These are phyloP conservation scores for Polyergus mexicanus DNA, from an alignment of 1,140 invertebrate genomes.

Conservation along the genomic window DNA sequence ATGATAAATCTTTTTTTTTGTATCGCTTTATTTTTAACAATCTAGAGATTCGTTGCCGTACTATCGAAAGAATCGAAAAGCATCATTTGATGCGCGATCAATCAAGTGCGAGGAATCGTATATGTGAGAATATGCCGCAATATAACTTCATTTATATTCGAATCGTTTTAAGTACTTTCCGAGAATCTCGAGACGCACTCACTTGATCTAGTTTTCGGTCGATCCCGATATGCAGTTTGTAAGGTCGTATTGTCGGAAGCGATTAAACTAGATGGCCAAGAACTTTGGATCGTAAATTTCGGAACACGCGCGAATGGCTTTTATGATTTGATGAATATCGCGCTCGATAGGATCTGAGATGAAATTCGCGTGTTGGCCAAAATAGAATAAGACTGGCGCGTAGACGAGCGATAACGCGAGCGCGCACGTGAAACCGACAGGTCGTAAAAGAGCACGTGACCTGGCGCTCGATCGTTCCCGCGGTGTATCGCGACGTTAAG, in stretches of 20 bases:
- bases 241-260: background rate
- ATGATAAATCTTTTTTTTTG: constrained; percentile 14
- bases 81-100: background rate
- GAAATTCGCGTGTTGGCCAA: background rate
- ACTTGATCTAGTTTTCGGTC: background rate
- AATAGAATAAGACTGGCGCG: constrained; percentile 33
- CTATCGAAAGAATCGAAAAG: background rate
- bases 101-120: background rate
- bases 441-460: constrained; percentile 53
- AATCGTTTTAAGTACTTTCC: constrained; percentile 31
- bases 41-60: background rate
- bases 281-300: constrained; percentile 39
- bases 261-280: constrained; percentile 13
- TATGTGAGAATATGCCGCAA: background rate
- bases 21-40: background rate
- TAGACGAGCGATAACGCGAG: constrained; percentile 36
- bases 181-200: constrained; percentile 9
- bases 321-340: constrained; percentile 43
- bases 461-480: constrained; percentile 1
- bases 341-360: constrained; percentile 16
- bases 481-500: constrained; percentile 41
- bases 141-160: background rate
- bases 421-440: constrained; percentile 44
- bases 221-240: background rate
- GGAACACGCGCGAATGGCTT: background rate